Percentiles rank a stretch among this genome's conserved stretches.
Evolutionary conservation across 2,888 invertebrate genomes (phyloP).

Genomic region (Pseudococcus viburni): DNA sequence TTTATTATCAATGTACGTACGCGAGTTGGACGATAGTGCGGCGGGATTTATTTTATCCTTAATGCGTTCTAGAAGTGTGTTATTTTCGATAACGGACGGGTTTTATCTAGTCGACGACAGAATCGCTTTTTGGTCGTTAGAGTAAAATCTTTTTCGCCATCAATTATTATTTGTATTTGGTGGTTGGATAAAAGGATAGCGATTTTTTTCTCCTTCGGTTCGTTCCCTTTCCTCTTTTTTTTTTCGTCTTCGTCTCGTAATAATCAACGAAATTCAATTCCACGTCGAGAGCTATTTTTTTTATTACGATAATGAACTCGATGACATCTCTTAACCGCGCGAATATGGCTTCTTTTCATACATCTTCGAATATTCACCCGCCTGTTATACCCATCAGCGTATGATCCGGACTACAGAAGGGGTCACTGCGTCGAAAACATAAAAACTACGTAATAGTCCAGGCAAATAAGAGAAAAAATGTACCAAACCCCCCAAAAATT

Average conservation of each 20-base stretch:
- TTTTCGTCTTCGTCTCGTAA: not conserved
- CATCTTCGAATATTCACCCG: not conserved
- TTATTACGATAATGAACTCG: not conserved
- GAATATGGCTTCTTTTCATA: not conserved
- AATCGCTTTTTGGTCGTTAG: conserved; percentile 15
- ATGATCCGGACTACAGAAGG: too few relatives aligned
- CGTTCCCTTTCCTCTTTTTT: not conserved
- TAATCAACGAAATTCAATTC: conserved; percentile 39
- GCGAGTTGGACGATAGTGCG: not conserved
- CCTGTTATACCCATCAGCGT: too few relatives aligned
- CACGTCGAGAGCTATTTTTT: not conserved
- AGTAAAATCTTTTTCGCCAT: conserved; percentile 37
- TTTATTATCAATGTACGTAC: conserved; percentile 26
- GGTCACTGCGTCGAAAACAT: too few relatives aligned
- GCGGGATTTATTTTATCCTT: conserved; percentile 46
- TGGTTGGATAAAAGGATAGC: not conserved
- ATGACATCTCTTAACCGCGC: not conserved
- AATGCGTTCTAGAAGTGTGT: conserved; percentile 41
- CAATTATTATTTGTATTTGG: conserved; percentile 34
- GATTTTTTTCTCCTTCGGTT: not conserved
- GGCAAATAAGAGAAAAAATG: too few relatives aligned
- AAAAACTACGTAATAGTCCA: too few relatives aligned
- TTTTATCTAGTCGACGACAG: conserved; percentile 40
- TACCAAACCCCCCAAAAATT: too few relatives aligned
- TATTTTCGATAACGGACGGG: conserved; percentile 31